Conservation (phyloP, 2,888 invertebrate species). For the Peribatodes rhomboidaria region DNA sequence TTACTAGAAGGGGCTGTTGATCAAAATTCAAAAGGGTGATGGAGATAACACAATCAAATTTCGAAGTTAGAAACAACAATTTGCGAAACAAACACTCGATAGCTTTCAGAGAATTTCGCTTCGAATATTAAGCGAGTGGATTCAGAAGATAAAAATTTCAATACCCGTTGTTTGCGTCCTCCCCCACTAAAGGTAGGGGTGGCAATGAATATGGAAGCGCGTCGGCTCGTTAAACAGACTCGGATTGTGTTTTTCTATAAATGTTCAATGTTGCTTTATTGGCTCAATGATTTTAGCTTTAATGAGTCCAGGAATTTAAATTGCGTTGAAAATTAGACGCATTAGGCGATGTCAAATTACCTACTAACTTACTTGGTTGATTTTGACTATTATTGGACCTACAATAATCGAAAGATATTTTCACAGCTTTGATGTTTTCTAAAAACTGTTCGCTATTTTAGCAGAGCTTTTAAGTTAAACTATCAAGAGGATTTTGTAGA, state of each 20-base stretch:
- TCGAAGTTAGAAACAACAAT: constrained; percentile 19
- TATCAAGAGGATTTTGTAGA: background rate
- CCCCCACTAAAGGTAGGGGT: constrained; percentile 32
- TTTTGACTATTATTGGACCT: no score
- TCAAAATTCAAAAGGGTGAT: constrained; percentile 2
- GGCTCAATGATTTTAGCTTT: constrained; percentile 37
- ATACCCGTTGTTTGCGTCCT: constrained; percentile 49
- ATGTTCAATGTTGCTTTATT: constrained; percentile 54
- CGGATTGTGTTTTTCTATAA: constrained; percentile 61
- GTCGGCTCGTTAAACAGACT: constrained; percentile 59
- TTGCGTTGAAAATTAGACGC: constrained; percentile 6
- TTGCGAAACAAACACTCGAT: constrained; percentile 27
- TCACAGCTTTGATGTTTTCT: background rate
- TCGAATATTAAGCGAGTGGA: constrained; percentile 50
- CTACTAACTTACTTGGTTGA: no score
- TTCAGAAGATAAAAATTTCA: constrained; percentile 57
- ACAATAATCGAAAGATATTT: background rate
- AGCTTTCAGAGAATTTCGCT: constrained; percentile 39
- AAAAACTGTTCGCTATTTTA: background rate
- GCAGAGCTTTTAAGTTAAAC: background rate
- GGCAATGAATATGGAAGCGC: constrained; percentile 61
- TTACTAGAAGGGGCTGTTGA: constrained; percentile 14
- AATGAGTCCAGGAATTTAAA: constrained; percentile 21
- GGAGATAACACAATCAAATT: constrained; percentile 19
- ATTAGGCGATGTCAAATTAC: no score